Conservation (phyloP, 1,140 invertebrate species). For the Pseudoatta argentina region DNA sequence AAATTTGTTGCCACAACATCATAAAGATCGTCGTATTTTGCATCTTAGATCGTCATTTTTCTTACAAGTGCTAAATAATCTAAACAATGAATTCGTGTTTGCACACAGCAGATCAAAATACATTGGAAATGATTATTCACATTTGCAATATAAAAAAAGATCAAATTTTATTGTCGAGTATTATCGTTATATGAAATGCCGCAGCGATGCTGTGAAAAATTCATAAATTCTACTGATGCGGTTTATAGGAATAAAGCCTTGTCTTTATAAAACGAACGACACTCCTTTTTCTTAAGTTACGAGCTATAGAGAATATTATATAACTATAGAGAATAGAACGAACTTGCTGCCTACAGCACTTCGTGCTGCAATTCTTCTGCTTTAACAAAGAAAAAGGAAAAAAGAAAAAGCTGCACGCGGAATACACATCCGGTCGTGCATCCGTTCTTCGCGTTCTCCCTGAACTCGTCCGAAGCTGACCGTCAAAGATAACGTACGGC, state of each 20-base stretch:
- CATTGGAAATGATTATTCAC: too few relatives aligned
- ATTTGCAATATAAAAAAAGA: too few relatives aligned
- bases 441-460: constrained; percentile 41
- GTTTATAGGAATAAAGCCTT: neutral
- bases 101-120: too few relatives aligned
- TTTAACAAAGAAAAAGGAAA: neutral
- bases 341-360: neutral
- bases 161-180: too few relatives aligned
- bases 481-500: constrained; percentile 52
- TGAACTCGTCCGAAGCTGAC: constrained; percentile 25
- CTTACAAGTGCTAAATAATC: too few relatives aligned
- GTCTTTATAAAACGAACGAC: neutral
- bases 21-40: too few relatives aligned
- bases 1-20: too few relatives aligned
- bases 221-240: neutral
- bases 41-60: too few relatives aligned
- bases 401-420: neutral
- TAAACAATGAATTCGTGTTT: too few relatives aligned
- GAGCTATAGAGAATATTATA: neutral
- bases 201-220: neutral
- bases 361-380: neutral
- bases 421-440: constrained; percentile 56
- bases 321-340: neutral
- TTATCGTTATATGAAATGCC: neutral
- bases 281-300: neutral